Evolutionary conservation across 2,113 vertebrate species (phyloP).

Genomic region (Podilymbus podiceps): DNA sequence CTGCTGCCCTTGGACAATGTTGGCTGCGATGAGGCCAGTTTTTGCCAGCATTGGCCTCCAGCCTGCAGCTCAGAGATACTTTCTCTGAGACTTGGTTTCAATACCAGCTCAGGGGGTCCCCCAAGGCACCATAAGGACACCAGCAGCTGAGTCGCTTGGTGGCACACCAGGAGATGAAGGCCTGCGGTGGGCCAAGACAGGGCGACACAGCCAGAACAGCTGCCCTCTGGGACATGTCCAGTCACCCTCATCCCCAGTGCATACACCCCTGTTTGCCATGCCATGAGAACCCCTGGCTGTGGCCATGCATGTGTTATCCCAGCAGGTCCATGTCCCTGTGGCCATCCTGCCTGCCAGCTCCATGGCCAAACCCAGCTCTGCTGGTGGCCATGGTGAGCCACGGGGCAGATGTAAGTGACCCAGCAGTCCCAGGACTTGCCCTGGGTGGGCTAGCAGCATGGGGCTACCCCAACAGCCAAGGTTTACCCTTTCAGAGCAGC

Average conservation of each 20-base stretch:
- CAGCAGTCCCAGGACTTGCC: neutral
- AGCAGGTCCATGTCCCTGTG: neutral
- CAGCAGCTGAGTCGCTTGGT: neutral
- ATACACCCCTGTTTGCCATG: fast-evolving
- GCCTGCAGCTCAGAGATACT: neutral
- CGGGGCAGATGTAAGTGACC: neutral
- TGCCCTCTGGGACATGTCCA: neutral
- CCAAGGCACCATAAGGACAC: neutral
- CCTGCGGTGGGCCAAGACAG: neutral
- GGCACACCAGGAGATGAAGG: neutral
- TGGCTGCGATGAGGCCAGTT: neutral
- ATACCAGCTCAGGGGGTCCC: neutral
- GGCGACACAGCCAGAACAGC: neutral
- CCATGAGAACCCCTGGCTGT: neutral
- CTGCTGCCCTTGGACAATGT: neutral
- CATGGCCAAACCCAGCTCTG: neutral
- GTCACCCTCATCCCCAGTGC: fast-evolving
- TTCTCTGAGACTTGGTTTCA: neutral
- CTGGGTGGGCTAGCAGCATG: neutral
- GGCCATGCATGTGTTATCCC: neutral
- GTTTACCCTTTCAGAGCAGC: neutral
- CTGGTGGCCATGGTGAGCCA: neutral
- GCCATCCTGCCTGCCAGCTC: neutral
- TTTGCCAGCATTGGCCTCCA: neutral
- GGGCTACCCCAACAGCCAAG: neutral